Percentiles rank a stretch among this genome's conserved stretches.
These are phyloP conservation scores for Nymphalis c-album DNA, from an alignment of 2,888 invertebrate species.

Conservation along the genomic window DNA sequence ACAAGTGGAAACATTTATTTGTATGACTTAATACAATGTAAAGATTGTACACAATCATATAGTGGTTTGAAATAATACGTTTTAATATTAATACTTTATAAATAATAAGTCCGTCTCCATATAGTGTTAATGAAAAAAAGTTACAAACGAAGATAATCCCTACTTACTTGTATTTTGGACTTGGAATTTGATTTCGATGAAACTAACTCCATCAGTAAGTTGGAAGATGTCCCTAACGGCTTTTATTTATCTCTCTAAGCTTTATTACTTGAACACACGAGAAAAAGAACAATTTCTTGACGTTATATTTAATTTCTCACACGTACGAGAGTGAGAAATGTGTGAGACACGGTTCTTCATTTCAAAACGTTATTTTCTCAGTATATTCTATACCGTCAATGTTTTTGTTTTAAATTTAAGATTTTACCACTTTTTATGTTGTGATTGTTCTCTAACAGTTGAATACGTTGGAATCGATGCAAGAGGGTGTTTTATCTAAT, in stretches of 20 bases:
- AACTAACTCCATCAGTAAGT: slow-evolving; percentile 26
- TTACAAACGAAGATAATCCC: slow-evolving; percentile 25
- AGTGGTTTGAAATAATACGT: background rate
- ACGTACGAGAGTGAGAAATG: slow-evolving; percentile 1
- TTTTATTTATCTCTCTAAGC: slow-evolving; percentile 16
- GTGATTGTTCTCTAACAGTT: too few relatives aligned
- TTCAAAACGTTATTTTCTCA: background rate
- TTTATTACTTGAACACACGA: slow-evolving; percentile 5
- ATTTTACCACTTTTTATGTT: too few relatives aligned
- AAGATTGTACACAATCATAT: too few relatives aligned
- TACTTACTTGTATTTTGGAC: slow-evolving; percentile 27
- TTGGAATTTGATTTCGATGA: slow-evolving; percentile 27
- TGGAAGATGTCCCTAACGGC: slow-evolving; percentile 20
- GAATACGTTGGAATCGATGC: too few relatives aligned
- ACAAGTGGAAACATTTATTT: too few relatives aligned
- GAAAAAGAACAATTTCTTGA: background rate
- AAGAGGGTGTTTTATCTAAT: too few relatives aligned
- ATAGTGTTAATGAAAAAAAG: slow-evolving; percentile 13
- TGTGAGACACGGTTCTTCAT: background rate
- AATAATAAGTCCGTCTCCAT: slow-evolving; percentile 19
- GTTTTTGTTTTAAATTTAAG: too few relatives aligned
- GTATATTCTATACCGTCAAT: too few relatives aligned
- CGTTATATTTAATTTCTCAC: background rate
- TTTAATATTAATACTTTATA: too few relatives aligned
- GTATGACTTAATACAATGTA: too few relatives aligned